Evolutionary conservation across 2,888 invertebrate genomes (phyloP), one percentile per base, ranked within the genome.

Genomic region (Agrotis ipsilon): DNA sequence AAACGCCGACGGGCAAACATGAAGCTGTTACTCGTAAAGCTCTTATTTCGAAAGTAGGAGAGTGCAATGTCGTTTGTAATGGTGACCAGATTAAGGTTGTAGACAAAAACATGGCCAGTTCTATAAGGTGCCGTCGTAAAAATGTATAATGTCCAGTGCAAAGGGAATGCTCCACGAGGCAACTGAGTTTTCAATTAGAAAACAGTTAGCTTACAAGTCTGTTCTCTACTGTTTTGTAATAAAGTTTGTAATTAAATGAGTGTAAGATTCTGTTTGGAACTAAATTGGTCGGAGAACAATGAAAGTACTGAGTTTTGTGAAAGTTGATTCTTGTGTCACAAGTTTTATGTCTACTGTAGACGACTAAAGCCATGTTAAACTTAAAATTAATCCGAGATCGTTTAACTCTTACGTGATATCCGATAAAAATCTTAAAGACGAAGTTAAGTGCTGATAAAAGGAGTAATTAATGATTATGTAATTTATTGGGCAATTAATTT

Each of bases 111-210:
- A 83, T 82, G 86, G 86, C 86, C 85, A 84, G 83, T 87, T 91
- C 91, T 91, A 92, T 88, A 92, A 88, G 86, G 88, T 82, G 78
- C 82, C 81, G 89, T 92, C 92, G 90, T 94, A 93, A 94, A 93
- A 92, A 90, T 89, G 88, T 88, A 90, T 90, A 92, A 91, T 87
- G 89, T 87, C 80, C 82, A 88, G 88, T 85, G 88, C 89, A 87
- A 89, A 79, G 69, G 72, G 68, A 84, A 79, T 76, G 85, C 80
- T 87, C 80, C 77, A 79, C 67, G 70, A 78, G 75, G 69, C 85
- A 86, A 87, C 83, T 81, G 81, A 79, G 82, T 84, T 84, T 87
- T 85, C 86, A 91, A 91, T 91, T 89, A 89, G 85, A 81, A 82
- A 81, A 78, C 73, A 67, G 81, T 82, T 78, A 77, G 82, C 72